phyloP scores from a whole-genome alignment of 2,113 vertebrate genomes.

The Chloebia gouldiae region DNA sequence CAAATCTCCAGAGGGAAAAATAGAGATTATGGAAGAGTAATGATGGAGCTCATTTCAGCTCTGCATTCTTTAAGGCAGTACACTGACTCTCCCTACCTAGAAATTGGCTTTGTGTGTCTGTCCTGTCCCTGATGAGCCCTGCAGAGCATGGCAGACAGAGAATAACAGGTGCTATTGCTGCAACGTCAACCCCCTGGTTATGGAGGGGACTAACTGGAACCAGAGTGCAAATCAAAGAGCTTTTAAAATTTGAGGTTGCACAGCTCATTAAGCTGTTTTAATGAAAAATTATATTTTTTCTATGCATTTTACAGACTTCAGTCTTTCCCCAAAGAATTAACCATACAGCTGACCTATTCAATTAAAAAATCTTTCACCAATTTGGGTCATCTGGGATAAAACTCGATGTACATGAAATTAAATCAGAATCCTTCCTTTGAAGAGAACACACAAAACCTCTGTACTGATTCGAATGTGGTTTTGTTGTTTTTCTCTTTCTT shows the following conservation, averaged over 20 bases:
- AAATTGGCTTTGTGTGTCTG: background rate
- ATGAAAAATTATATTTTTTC: background rate
- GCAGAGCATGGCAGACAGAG: background rate
- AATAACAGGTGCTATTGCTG: background rate
- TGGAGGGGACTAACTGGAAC: background rate
- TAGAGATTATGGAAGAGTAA: background rate
- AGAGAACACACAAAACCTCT: background rate
- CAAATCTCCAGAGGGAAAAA: background rate
- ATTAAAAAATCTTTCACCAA: background rate
- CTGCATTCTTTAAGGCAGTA: background rate
- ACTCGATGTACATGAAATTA: background rate
- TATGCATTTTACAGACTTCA: background rate
- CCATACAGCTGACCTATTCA: slow-evolving; percentile 5
- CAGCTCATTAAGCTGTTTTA: slow-evolving; percentile 16
- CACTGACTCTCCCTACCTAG: background rate
- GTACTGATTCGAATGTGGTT: background rate
- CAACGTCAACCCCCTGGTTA: background rate
- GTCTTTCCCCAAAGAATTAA: slow-evolving; percentile 5
- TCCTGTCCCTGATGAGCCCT: background rate
- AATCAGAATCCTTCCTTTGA: slow-evolving; percentile 6
- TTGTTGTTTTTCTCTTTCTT: background rate
- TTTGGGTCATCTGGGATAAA: background rate
- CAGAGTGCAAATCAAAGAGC: background rate
- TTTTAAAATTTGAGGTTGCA: background rate
- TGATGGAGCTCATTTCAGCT: background rate